phyloP scores from a whole-genome alignment of 2,113 vertebrate genomes.

The Hucho hucho region DNA sequence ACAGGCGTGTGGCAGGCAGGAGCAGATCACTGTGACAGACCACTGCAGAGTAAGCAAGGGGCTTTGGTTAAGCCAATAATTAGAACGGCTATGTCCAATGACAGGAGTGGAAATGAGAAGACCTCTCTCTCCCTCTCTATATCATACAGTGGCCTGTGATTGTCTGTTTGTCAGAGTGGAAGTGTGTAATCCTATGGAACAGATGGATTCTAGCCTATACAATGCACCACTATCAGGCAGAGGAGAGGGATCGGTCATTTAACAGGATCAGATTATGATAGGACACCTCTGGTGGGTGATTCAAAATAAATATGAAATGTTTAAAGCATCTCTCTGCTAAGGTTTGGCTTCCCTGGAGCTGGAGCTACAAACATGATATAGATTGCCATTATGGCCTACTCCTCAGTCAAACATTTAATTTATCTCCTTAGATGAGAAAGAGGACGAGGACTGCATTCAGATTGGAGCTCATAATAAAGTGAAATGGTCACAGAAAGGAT shows the following conservation, averaged over 20 bases:
- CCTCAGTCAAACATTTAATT: conserved; percentile 31
- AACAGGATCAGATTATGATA: neutral
- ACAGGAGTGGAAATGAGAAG: conserved; percentile 4
- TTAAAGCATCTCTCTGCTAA: conserved; percentile 20
- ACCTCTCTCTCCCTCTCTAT: too few relatives aligned
- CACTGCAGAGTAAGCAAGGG: neutral
- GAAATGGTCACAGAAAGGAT: neutral
- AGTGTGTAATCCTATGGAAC: neutral
- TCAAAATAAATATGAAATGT: conserved; percentile 8
- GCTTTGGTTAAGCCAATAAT: conserved; percentile 6
- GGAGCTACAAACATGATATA: conserved; percentile 33
- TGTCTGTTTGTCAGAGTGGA: too few relatives aligned
- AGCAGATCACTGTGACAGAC: neutral
- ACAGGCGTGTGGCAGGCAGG: conserved; percentile 1
- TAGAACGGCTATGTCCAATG: neutral
- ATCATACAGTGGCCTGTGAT: too few relatives aligned
- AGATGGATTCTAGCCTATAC: neutral
- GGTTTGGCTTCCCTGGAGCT: conserved; percentile 22
- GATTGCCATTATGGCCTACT: conserved; percentile 35
- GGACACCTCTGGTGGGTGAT: neutral
- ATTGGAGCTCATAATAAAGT: neutral
- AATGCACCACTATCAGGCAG: neutral
- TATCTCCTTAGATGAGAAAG: conserved; percentile 29
- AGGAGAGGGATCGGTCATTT: neutral
- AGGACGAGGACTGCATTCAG: conserved; percentile 18